Conservation (phyloP, 2,888 invertebrate genomes). For the Cryptocheilus praepositus region DNA sequence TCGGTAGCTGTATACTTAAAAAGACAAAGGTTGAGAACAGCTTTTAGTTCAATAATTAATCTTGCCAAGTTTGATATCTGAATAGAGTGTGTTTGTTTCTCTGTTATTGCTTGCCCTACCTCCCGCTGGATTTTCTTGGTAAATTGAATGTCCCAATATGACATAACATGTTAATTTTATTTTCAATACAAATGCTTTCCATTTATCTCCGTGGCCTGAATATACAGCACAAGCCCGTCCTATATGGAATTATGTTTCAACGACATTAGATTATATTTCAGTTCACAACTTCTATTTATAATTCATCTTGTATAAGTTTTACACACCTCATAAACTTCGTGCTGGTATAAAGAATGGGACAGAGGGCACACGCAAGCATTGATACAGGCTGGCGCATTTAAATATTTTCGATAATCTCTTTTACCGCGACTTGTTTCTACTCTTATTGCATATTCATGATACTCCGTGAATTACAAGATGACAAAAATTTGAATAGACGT, state of each 20-base stretch:
- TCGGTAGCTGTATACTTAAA: constrained; percentile 29
- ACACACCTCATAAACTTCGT: no score
- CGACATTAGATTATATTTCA: constrained; percentile 59
- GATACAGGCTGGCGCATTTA: no score
- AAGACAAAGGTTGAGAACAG: constrained; percentile 33
- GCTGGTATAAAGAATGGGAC: no score
- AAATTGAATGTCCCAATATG: constrained; percentile 73
- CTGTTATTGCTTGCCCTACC: constrained; percentile 75
- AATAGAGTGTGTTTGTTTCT: constrained; percentile 73
- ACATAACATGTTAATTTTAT: constrained; percentile 57
- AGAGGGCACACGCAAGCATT: no score
- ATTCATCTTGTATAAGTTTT: constrained; percentile 1
- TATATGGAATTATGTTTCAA: constrained; percentile 71
- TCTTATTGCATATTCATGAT: no score
- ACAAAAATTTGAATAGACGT: not conserved
- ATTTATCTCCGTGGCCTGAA: constrained; percentile 45
- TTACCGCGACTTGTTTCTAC: no score
- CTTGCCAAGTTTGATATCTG: constrained; percentile 65
- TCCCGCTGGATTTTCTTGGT: constrained; percentile 75
- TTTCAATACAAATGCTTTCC: constrained; percentile 47
- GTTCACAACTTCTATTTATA: constrained; percentile 24
- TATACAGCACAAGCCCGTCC: constrained; percentile 69
- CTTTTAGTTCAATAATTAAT: constrained; percentile 43
- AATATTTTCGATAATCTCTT: no score
- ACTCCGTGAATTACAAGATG: no score